Evolutionary conservation across 23 tunicate genomes (phyloP), one percentile per base, ranked within the genome.

Genomic region (Styela clava): DNA sequence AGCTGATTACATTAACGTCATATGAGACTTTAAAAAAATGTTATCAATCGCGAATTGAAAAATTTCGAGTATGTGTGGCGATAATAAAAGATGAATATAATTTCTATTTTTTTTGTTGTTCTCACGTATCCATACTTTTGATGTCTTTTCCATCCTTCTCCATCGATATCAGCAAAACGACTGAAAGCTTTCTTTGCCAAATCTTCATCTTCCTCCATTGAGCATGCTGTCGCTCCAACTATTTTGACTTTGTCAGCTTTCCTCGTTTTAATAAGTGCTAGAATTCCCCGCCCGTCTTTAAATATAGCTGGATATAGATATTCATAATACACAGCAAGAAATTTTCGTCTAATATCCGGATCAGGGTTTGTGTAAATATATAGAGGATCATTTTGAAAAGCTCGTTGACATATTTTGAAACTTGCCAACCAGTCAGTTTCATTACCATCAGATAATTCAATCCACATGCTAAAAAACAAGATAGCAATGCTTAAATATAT

Each of bases 291-390:
- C 23, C 31, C 78, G 31, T 73, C 78, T 51, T 73, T 73, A 23
- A 73, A 73, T 30, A 31, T 33, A 31, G 33, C 27, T 31, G 29
- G 51, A 73, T 73, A 73, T 16, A 73, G 51, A 28, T 31, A 73
- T 7, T 73, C 78, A 23, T 28, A 7, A 22, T 73, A 30, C 18
- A n/a, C n/a, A 9, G 37, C 61, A 28, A 73, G 18, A 32, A 73
- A 73, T 51, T 22, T 16, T 31, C 56, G 78, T n/a, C 78, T 73
- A 9, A 28, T 73, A 12, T 73, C 78, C 61, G 78, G 78, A 33
- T 73, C 78, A 16, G 78, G 78, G 22, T 73, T 37, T 22, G 78
- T 73, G 33, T 16, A 73, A 12, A n/a, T 28, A 22, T 73, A 73
- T 16, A 30, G 32, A 7, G 51, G 51, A 31, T 73, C 78, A 16